Evolutionary conservation across 1,140 invertebrate species (phyloP).

Genomic region (Pinna nobilis): DNA sequence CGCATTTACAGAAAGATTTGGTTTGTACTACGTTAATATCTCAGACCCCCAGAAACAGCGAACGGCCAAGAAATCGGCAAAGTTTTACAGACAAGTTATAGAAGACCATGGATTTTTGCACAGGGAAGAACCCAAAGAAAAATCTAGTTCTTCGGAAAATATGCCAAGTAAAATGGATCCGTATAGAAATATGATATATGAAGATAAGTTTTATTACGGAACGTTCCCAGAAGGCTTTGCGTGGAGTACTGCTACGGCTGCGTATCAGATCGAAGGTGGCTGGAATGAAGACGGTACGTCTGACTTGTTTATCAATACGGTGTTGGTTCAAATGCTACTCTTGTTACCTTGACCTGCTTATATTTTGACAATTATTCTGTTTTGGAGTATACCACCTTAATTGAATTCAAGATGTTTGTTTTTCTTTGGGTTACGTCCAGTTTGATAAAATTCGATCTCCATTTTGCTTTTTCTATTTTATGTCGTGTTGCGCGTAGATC

Average conservation of each 20-base stretch:
- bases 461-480: too few species aligned
- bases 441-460: too few species aligned
- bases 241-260: conserved; percentile 70
- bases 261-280: conserved; percentile 74
- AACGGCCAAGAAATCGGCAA: conserved; percentile 82
- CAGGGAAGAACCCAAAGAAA: neutral
- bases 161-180: conserved; percentile 22
- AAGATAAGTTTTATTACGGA: conserved; percentile 46
- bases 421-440: too few species aligned
- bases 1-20: conserved; percentile 80
- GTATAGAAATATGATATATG: neutral
- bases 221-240: conserved; percentile 68
- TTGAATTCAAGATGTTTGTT: too few species aligned
- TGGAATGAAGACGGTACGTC: conserved; percentile 68
- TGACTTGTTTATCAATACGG: neutral
- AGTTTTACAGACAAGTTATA: conserved; percentile 55
- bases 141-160: neutral
- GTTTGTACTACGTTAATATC: conserved; percentile 85
- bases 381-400: too few species aligned
- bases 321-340: too few species aligned
- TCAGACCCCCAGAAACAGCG: conserved; percentile 79
- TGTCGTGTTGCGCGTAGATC: too few species aligned
- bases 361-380: too few species aligned
- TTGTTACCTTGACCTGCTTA: too few species aligned
- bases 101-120: conserved; percentile 58